Conservation (phyloP, 2,888 invertebrate genomes). For the Rambutsinella grinnellia region DNA sequence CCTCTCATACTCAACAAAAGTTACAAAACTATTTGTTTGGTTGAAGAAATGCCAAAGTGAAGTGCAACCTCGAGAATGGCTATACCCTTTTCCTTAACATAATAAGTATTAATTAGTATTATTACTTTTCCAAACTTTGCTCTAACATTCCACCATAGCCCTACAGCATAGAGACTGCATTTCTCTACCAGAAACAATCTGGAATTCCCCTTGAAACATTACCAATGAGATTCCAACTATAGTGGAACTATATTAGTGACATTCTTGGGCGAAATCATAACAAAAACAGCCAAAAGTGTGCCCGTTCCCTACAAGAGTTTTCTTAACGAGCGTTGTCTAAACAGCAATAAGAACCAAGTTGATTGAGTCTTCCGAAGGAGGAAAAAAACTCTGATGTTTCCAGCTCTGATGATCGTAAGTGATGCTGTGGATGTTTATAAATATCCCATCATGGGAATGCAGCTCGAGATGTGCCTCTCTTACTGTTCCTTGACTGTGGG, state of each 20-base stretch:
- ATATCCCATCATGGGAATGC: too few relatives aligned
- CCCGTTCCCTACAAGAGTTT: too few relatives aligned
- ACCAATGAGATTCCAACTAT: too few relatives aligned
- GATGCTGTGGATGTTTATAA: not conserved
- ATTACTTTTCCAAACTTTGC: too few relatives aligned
- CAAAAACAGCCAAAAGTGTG: too few relatives aligned
- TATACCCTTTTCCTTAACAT: slow-evolving; percentile 2
- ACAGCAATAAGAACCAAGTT: slow-evolving; percentile 40
- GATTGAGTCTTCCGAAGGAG: slow-evolving; percentile 26
- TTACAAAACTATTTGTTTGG: not conserved
- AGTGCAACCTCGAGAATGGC: not conserved
- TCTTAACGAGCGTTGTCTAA: slow-evolving; percentile 40
- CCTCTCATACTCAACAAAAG: not conserved
- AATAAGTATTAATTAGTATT: slow-evolving; percentile 24
- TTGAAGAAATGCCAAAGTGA: slow-evolving; percentile 1
- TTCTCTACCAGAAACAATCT: too few relatives aligned
- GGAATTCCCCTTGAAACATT: too few relatives aligned
- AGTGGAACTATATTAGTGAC: too few relatives aligned
- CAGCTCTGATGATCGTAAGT: slow-evolving; percentile 10
- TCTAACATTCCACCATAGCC: too few relatives aligned
- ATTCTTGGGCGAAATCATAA: slow-evolving; percentile 36
- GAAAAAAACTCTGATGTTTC: too few relatives aligned
- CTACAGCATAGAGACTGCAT: too few relatives aligned
- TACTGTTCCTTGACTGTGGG: not conserved
- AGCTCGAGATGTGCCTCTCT: too few relatives aligned